These are phyloP conservation scores for Cephalotes varians DNA, from an alignment of 2,888 invertebrate genomes.

Conservation along the genomic window DNA sequence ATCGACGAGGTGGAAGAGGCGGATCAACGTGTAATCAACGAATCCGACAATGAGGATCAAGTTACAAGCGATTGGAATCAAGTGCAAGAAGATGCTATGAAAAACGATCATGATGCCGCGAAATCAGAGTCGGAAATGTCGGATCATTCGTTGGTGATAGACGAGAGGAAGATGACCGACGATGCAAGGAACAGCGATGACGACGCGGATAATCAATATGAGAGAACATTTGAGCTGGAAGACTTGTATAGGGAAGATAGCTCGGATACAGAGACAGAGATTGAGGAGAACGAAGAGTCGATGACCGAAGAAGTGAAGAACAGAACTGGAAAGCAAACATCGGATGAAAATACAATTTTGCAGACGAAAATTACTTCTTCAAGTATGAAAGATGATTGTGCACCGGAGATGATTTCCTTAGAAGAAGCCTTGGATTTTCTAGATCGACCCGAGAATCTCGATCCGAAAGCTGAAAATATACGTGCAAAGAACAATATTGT, in stretches of 20 bases:
- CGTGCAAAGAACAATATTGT: slow-evolving; percentile 11
- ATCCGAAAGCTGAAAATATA: slow-evolving; percentile 51
- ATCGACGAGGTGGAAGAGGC: background rate
- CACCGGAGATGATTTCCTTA: slow-evolving; percentile 76
- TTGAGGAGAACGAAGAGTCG: slow-evolving; percentile 69
- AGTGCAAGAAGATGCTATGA: slow-evolving; percentile 27
- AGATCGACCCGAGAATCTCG: slow-evolving; percentile 74
- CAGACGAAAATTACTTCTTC: slow-evolving; percentile 64
- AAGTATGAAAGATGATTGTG: slow-evolving; percentile 46
- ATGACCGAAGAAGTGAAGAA: slow-evolving; percentile 50
- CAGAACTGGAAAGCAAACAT: background rate
- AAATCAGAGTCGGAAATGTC: slow-evolving; percentile 83
- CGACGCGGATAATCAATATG: slow-evolving; percentile 79
- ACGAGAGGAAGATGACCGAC: slow-evolving; percentile 80
- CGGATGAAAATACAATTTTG: slow-evolving; percentile 66
- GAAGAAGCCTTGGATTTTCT: slow-evolving; percentile 81
- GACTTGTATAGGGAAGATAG: slow-evolving; percentile 82
- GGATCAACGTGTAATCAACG: slow-evolving; percentile 14
- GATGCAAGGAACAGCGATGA: slow-evolving; percentile 81
- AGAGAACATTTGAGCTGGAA: slow-evolving; percentile 77
- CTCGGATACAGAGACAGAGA: slow-evolving; percentile 80
- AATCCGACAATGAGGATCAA: slow-evolving; percentile 61
- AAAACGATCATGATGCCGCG: slow-evolving; percentile 74
- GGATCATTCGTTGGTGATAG: slow-evolving; percentile 82
- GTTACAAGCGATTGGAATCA: slow-evolving; percentile 52